Conservation (phyloP, 2,113 vertebrate species). For the Conger conger region DNA sequence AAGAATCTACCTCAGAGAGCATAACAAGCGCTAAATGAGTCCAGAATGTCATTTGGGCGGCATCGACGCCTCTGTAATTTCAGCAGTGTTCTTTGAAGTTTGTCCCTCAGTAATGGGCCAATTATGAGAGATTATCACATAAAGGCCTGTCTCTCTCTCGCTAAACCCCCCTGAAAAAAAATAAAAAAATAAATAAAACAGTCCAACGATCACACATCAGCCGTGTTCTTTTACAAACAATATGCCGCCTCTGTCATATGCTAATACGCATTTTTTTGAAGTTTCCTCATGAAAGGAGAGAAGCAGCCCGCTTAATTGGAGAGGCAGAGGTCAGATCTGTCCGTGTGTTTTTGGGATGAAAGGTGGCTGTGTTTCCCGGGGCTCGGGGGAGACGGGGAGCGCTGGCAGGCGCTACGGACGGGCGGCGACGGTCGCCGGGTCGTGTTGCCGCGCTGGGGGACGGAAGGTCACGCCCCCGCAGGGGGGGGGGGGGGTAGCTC, state of each 20-base stretch:
- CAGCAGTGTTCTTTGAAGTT: constrained; percentile 22
- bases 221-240: constrained; percentile 24
- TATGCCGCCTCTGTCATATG: not conserved
- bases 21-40: not conserved
- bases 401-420: not conserved
- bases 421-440: not conserved
- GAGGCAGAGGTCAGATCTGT: constrained; percentile 4
- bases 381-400: not conserved
- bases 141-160: not conserved
- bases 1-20: not conserved
- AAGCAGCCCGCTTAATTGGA: not conserved
- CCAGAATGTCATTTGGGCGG: constrained; percentile 2
- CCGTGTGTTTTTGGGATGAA: not conserved
- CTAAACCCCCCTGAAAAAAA: too few relatives aligned
- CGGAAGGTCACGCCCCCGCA: not conserved
- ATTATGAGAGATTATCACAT: constrained; percentile 9
- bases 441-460: not conserved
- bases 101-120: not conserved
- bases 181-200: not conserved
- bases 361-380: not conserved
- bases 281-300: not conserved
- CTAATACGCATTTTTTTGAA: constrained; percentile 19
- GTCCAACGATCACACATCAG: constrained; percentile 12
- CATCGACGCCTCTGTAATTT: constrained; percentile 26
- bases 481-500: not conserved